A percentile compares a stretch with the other conserved stretches of the same genome.
Conservation (phyloP, 2,888 invertebrate species). For the Lathronympha strigana region DNA sequence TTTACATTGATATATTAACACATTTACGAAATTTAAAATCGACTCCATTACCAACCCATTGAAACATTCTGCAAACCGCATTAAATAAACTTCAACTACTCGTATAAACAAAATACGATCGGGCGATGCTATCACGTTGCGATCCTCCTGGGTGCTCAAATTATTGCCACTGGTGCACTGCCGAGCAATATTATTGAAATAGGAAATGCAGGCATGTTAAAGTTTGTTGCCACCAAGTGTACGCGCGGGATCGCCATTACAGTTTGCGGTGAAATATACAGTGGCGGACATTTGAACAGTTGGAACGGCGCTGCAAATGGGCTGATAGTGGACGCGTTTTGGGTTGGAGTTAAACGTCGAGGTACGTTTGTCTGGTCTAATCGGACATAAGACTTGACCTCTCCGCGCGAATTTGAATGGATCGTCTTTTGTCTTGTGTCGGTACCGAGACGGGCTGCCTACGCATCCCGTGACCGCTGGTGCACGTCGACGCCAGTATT, state of each 20-base stretch:
- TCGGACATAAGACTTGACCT: too few species aligned
- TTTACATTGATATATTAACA: too few species aligned
- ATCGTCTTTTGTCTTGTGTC: too few species aligned
- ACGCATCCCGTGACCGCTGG: too few species aligned
- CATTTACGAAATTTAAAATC: neutral
- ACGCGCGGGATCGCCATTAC: slow-evolving; percentile 40
- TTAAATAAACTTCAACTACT: slow-evolving; percentile 10
- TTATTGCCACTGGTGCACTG: slow-evolving; percentile 41
- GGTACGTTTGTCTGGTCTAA: too few species aligned
- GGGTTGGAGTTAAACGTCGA: too few species aligned
- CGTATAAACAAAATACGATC: slow-evolving; percentile 36
- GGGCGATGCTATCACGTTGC: slow-evolving; percentile 22
- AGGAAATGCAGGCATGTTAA: slow-evolving; percentile 37
- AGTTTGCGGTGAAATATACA: slow-evolving; percentile 26
- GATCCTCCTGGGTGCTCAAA: slow-evolving; percentile 40
- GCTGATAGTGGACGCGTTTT: too few species aligned
- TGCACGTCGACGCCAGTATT: too few species aligned
- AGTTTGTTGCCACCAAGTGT: slow-evolving; percentile 30
- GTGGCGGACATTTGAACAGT: slow-evolving; percentile 1
- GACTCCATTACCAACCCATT: neutral
- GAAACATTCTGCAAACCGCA: neutral
- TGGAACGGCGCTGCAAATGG: too few species aligned
- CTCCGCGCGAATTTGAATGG: too few species aligned
- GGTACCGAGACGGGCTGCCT: too few species aligned
- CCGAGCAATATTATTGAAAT: slow-evolving; percentile 44